Evolutionary conservation across 2,888 invertebrate species (phyloP), one percentile per base, ranked within the genome.

Genomic region (Scrobipalpa costella): DNA sequence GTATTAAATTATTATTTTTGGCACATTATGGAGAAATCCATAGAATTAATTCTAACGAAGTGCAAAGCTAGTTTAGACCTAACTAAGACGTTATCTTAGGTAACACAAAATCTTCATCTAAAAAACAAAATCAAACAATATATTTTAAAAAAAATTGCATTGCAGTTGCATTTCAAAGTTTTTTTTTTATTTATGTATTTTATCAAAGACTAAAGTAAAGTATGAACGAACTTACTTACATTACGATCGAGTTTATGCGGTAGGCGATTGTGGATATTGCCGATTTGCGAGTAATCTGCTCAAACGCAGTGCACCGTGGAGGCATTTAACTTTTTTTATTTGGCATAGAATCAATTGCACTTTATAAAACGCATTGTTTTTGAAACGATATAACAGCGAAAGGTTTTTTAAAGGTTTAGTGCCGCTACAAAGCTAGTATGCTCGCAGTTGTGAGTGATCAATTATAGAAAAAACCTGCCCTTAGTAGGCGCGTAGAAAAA

Each of bases 271-370:
- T 27, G 21, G 6, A n/a, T 55, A 55, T 55, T 34, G 34, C 13
- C 44, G 49, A 63, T 61, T 40, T 57, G 33, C 57, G 49, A 57
- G 34, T 61, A 64, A 61, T 61, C 52, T 61, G 49, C 57, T 21
- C 64, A 64, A 60, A 64, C 36, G 15, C 64, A 57, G 57, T 57
- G 57, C 36, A 49, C 64, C 61, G 57, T 64, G 64, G 61, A 57
- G 17, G 49, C 58, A 59, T 50, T 17, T 47, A 33, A 36, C 9
- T 17, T 57, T 36, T 21, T 57, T 38, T 38, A 17, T 55, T 34
- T 27, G 2, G 27, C 11, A 8, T 34, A n/a, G 7, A 55, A 50
- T 50, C 44, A 44, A 44, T 44, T 44, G 9, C 44, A 15, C 44
- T 44, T 44, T 15, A 44, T 44, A 44, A 44, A 44, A 44, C 44